These are phyloP conservation scores for Periphyllus acericola DNA, from an alignment of 2,888 invertebrate species.

Conservation along the genomic window DNA sequence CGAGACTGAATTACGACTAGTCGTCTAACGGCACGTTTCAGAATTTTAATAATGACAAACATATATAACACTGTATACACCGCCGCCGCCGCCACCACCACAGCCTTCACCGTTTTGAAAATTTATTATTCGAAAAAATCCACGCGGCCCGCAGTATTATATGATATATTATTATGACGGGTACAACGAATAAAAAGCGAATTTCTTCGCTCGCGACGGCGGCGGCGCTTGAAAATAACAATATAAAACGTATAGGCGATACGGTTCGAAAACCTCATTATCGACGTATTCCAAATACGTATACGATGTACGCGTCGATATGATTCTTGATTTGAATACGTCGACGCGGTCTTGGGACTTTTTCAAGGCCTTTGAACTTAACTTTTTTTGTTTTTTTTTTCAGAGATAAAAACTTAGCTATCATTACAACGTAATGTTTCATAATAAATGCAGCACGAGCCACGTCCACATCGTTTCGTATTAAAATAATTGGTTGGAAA, in stretches of 20 bases:
- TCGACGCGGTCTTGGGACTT: too few relatives aligned
- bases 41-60: conserved; percentile 49
- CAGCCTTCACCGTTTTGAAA: neutral
- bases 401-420: too few relatives aligned
- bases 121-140: conserved; percentile 35
- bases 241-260: neutral
- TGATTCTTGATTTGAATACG: too few relatives aligned
- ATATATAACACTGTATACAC: conserved; percentile 16
- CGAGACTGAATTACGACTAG: conserved; percentile 40
- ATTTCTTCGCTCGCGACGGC: neutral
- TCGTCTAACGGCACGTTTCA: conserved; percentile 30
- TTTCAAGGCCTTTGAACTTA: too few relatives aligned
- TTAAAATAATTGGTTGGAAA: too few relatives aligned
- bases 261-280: neutral
- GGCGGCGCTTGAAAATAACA: neutral
- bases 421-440: too few relatives aligned
- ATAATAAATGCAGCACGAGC: too few relatives aligned
- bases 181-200: neutral
- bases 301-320: too few relatives aligned
- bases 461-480: too few relatives aligned
- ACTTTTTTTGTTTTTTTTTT: too few relatives aligned
- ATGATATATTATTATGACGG: neutral
- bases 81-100: neutral
- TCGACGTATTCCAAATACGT: neutral
- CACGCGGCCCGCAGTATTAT: neutral